Conservation (phyloP, 2,797 vertebrate species). For the Semotilus atromaculatus region DNA sequence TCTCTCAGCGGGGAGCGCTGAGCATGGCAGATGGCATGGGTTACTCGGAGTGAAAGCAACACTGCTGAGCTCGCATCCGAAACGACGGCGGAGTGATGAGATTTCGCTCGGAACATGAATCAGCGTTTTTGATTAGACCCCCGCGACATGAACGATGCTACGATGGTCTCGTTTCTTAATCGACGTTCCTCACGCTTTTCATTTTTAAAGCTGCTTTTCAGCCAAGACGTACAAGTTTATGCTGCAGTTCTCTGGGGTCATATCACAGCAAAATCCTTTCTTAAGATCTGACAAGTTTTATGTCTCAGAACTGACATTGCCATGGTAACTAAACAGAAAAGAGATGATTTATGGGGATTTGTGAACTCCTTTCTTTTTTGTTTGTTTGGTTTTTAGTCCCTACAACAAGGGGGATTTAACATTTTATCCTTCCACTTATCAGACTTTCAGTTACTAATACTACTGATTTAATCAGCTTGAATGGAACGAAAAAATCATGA, state of each 20-base stretch:
- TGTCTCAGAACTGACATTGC: slow-evolving; percentile 1
- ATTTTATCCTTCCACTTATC: slow-evolving; percentile 4
- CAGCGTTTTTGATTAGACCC: slow-evolving; percentile 42
- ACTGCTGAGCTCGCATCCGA: slow-evolving; percentile 57
- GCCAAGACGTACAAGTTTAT: neutral
- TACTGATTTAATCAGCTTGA: neutral
- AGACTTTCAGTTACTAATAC: neutral
- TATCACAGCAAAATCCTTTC: neutral
- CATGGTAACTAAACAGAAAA: slow-evolving; percentile 28
- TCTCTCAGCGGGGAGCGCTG: slow-evolving; percentile 61
- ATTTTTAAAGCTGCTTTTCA: neutral
- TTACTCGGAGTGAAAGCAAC: slow-evolving; percentile 62
- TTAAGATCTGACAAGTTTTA: slow-evolving; percentile 3
- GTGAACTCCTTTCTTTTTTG: neutral
- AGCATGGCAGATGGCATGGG: slow-evolving; percentile 67
- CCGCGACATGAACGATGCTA: slow-evolving; percentile 31
- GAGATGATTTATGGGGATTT: neutral
- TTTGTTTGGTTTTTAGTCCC: neutral
- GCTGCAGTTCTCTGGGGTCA: neutral
- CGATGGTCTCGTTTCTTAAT: slow-evolving; percentile 19
- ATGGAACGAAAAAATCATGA: neutral
- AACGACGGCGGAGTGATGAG: slow-evolving; percentile 41
- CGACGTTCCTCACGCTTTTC: neutral
- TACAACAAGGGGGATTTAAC: slow-evolving; percentile 5
- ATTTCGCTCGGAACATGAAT: slow-evolving; percentile 53